Evolutionary conservation across 1,140 invertebrate genomes (phyloP).

Genomic region (Apolygus lucorum): DNA sequence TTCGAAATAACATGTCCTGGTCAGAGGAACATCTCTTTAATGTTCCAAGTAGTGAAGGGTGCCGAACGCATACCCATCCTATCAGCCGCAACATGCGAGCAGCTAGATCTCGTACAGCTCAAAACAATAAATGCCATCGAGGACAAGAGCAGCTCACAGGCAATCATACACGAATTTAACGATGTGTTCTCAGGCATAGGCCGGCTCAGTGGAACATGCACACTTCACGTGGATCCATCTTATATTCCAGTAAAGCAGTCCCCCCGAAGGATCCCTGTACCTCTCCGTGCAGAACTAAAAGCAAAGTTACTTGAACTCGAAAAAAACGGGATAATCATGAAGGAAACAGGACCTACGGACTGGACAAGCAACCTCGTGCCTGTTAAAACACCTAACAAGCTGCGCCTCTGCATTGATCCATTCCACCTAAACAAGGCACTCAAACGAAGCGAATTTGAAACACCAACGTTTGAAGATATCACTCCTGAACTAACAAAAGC

Average conservation of each 20-base stretch:
- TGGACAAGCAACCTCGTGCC: slow-evolving; percentile 32
- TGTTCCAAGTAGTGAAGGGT: neutral
- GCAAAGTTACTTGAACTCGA: slow-evolving; percentile 29
- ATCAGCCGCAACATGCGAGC: neutral
- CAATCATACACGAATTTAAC: neutral
- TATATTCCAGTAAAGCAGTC: slow-evolving; percentile 28
- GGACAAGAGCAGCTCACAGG: neutral
- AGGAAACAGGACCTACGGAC: slow-evolving; percentile 29
- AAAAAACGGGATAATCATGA: slow-evolving; percentile 30
- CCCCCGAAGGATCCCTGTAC: slow-evolving; percentile 28
- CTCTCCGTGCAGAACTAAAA: slow-evolving; percentile 27
- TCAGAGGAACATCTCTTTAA: no score
- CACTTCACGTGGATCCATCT: neutral
- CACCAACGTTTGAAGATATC: no score
- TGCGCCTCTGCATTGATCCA: slow-evolving; percentile 7
- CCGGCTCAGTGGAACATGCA: neutral
- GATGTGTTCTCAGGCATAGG: slow-evolving; percentile 23
- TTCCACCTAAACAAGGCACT: slow-evolving; percentile 34
- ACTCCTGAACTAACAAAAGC: neutral
- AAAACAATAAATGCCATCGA: neutral
- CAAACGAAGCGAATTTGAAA: neutral
- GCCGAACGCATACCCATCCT: neutral
- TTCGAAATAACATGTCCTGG: no score
- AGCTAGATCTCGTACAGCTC: neutral
- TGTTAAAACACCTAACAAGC: slow-evolving; percentile 11